Evolutionary conservation across 37 sponge, comb jelly and placozoan species (phyloP), one percentile per base, ranked within the genome.

Genomic region (Mnemiopsis leidyi): DNA sequence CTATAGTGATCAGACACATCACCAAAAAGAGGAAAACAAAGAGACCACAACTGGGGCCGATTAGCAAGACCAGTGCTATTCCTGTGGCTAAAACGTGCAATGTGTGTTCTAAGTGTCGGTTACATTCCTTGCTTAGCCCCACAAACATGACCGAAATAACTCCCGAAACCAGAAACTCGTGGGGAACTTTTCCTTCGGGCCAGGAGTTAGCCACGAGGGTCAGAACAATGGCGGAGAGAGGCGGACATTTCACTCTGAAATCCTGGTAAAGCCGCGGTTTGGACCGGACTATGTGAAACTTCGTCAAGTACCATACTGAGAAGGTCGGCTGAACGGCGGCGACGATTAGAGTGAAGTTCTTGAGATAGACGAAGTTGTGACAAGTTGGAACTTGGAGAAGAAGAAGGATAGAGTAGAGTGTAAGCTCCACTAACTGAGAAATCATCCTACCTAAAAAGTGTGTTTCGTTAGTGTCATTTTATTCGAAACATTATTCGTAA

Each of bases 41-140:
- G 2, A 37, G 24, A 21, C 90, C 90, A 26, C 40, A 40, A 3
- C 61, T n/a, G 16, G 90, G 90, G 0, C 38, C n/a, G 9, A 85
- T 85, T 18, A 85, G 48, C 30, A 85, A n/a, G 13, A 33, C 48
- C 24, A 85, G 90, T 0, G 35, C 90, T 23, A 85, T 85, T 25
- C 39, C 39, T 2, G 90, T 85, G 3, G 90, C 33, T n/a, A 38
- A 29, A 0, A 40, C 61, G 30, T 85, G 90, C 23, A 85, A 40
- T n/a, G 90, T 39, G 90, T 85, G 90, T 29, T 85, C 90, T 61
- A 85, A 23, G 61, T 85, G 40, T n/a, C 90, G 90, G 90, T 85
- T 85, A 38, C 90, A 85, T 39, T 85, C 61, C 48, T 40, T 40
- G 39, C 90, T 32, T 25, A 85, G 28, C 26, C 90, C 90, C 24